Evolutionary conservation across 2,888 invertebrate species (phyloP).

Genomic region (Ceratothoa steindachneri): DNA sequence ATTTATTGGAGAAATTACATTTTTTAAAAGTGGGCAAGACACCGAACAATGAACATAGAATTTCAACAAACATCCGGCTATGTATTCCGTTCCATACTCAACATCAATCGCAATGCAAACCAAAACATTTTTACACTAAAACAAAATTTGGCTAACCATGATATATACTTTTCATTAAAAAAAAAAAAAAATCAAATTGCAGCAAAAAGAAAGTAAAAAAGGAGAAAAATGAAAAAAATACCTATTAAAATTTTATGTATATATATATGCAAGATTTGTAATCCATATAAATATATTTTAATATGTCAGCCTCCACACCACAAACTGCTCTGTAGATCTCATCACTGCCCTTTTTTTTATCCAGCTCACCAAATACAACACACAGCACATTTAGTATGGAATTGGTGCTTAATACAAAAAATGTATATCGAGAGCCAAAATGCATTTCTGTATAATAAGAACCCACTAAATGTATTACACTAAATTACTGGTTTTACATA

Average conservation of each 20-base stretch:
- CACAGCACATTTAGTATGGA: neutral
- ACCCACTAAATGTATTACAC: neutral
- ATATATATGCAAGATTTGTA: neutral
- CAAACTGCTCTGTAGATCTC: neutral
- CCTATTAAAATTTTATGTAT: neutral
- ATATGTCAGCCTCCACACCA: neutral
- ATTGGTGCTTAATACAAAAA: too few species aligned
- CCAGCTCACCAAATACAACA: neutral
- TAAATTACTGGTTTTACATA: conserved; percentile 6
- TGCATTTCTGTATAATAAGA: neutral
- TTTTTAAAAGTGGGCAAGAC: neutral
- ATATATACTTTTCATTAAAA: neutral
- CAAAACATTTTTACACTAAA: neutral
- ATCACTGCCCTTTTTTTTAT: neutral
- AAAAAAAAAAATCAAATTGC: neutral
- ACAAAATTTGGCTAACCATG: neutral
- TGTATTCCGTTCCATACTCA: neutral
- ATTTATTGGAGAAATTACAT: neutral
- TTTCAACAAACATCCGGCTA: neutral
- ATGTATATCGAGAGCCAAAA: neutral
- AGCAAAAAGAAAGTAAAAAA: neutral
- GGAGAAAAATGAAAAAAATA: neutral
- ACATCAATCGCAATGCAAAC: neutral
- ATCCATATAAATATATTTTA: neutral
- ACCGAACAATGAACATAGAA: neutral